Conservation (phyloP, 2,797 vertebrate species). For the Crenichthys baileyi region DNA sequence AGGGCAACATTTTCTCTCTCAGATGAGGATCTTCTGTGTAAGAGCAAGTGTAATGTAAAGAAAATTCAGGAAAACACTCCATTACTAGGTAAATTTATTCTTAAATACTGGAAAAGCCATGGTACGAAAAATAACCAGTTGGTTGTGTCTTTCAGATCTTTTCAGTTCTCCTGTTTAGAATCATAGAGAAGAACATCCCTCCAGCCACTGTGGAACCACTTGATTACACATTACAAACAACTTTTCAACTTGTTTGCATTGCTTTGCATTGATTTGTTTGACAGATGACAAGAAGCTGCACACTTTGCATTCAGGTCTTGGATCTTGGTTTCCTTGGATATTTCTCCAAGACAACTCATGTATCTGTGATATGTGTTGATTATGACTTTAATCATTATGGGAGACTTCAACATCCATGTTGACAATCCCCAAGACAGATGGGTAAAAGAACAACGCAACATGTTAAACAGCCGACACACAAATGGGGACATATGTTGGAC, state of each 20-base stretch:
- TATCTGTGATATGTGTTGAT: no score
- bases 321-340: slow-evolving; percentile 39
- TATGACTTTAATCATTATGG: no score
- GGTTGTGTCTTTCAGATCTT: neutral
- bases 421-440: no score
- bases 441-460: no score
- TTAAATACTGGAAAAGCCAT: neutral
- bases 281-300: slow-evolving; percentile 51
- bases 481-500: no score
- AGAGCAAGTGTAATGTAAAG: neutral
- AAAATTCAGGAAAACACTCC: neutral
- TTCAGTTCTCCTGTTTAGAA: neutral
- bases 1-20: neutral
- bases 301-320: slow-evolving; percentile 72
- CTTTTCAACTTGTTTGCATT: slow-evolving; percentile 74
- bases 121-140: neutral
- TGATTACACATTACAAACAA: neutral
- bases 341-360: slow-evolving; percentile 3
- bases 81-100: neutral
- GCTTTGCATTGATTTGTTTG: slow-evolving; percentile 80
- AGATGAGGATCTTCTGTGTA: neutral
- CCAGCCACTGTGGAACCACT: neutral
- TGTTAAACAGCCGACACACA: no score
- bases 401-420: no score
- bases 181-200: neutral